Evolutionary conservation across 2,797 vertebrate genomes (phyloP), one percentile per base, ranked within the genome.

Genomic region (Chaunax sp.): DNA sequence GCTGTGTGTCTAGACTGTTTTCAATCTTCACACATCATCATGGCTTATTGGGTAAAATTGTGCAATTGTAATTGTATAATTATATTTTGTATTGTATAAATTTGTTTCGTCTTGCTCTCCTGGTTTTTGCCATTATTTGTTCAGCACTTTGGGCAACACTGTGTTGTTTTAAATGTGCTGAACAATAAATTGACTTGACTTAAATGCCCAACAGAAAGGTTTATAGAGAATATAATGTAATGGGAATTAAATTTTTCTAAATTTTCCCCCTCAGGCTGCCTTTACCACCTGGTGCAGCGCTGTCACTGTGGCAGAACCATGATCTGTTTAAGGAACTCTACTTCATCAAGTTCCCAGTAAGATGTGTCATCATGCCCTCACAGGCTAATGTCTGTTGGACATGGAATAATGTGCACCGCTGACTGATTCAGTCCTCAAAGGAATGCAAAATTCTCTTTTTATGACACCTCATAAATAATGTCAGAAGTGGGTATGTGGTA

Each of bases 271-370:
- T 38, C 47, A 99, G 97, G 77, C 92, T 97, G 2, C 97, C 98
- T 70, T 93, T 99, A 67, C 95, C 97, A 57, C 97, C 97, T 8
- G 97, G 97, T 45, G 92, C 96, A 0, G 96, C 97, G 10, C 83
- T 96, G 8, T 95, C 95, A 53, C 94, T 99, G 78, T 99, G 98
- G 97, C 92, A 97, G 93, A 99, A 97, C 90, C 57, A 89, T 13
- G 90, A 92, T 47, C 87, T 94, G 33, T 99, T 95, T 81, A 95
- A 92, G 82, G 86, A 96, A 66, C 87, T 97, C 2, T 99, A 98
- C 90, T 99, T 98, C 84, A 88, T 93, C 46, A 98, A 96, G 85
- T 99, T 96, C 90, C 94, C 96, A 3, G 98, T 99, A 95, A 93
- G 95, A 85, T 5, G 18, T 15, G 1, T 14, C 4, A 3, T 7